A percentile compares a stretch with the other conserved stretches of the same genome.
These are phyloP conservation scores for Stichodactyla mertensii DNA, from an alignment of 64 coral and sea anemone species.

Conservation along the genomic window DNA sequence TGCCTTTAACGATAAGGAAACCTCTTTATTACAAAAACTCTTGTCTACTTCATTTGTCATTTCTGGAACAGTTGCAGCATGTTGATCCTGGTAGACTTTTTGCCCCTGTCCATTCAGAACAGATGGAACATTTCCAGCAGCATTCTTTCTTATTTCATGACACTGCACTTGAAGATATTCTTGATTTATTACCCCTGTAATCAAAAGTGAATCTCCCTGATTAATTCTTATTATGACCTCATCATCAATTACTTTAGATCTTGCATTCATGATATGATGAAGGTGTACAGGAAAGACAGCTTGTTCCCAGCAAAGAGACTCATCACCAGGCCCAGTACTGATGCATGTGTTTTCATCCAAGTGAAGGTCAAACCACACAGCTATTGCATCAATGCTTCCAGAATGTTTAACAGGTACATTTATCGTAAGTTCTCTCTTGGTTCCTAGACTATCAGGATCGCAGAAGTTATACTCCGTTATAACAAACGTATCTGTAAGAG, in stretches of 20 bases:
- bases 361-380: constrained; percentile 91
- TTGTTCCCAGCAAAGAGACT: constrained; percentile 96
- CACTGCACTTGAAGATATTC: constrained; percentile 31
- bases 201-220: not conserved
- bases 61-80: not conserved
- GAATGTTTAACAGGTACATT: constrained; percentile 34
- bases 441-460: constrained; percentile 40
- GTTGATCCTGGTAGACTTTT: not conserved
- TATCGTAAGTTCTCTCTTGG: constrained; percentile 20
- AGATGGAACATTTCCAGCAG: not conserved
- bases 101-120: not conserved
- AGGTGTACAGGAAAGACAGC: constrained; percentile 75
- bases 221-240: not conserved
- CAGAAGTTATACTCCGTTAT: constrained; percentile 77
- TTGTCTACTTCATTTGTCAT: not conserved
- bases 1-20: not conserved
- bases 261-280: constrained; percentile 15
- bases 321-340: constrained; percentile 64
- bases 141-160: not conserved
- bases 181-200: constrained; percentile 10
- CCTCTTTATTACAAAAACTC: not conserved
- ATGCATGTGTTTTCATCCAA: constrained; percentile 66
- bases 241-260: not conserved
- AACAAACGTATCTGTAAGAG: constrained; percentile 51
- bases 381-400: constrained; percentile 78